A percentile compares a stretch with the other conserved stretches of the same genome.
Evolutionary conservation across 2,888 invertebrate genomes (phyloP).

Genomic region (Macropis europaea): DNA sequence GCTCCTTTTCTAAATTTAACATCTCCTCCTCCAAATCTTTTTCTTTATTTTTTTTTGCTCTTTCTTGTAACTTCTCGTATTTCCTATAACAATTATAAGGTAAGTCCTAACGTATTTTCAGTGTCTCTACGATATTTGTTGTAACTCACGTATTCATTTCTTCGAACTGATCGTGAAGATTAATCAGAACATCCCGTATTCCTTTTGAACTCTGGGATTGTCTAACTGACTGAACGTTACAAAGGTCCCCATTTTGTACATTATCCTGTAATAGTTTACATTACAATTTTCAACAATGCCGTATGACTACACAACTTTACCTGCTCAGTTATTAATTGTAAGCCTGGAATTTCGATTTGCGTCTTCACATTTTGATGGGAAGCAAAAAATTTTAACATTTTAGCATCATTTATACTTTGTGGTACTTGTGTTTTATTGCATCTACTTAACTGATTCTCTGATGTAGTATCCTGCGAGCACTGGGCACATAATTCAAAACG

Average conservation of each 20-base stretch:
- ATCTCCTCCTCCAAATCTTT: slow-evolving; percentile 64
- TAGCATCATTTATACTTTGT: slow-evolving; percentile 2
- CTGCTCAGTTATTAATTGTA: neutral
- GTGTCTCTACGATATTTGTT: neutral
- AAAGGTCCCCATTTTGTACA: neutral
- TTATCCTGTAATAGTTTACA: slow-evolving; percentile 18
- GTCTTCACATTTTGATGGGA: slow-evolving; percentile 44
- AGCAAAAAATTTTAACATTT: slow-evolving; percentile 31
- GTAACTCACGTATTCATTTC: slow-evolving; percentile 66
- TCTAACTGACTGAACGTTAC: neutral
- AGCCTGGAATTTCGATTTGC: neutral
- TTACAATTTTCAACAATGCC: neutral
- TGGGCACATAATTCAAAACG: neutral
- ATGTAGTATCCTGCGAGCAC: slow-evolving; percentile 21
- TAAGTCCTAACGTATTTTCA: neutral
- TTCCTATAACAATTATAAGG: slow-evolving; percentile 57
- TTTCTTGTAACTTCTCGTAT: slow-evolving; percentile 69
- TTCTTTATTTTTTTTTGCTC: slow-evolving; percentile 63
- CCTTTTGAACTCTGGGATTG: slow-evolving; percentile 52
- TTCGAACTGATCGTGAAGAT: slow-evolving; percentile 72
- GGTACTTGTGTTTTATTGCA: neutral
- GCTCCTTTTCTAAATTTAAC: slow-evolving; percentile 66
- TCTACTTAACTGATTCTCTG: slow-evolving; percentile 31
- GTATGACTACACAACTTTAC: neutral
- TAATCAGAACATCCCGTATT: slow-evolving; percentile 67